Evolutionary conservation across 2,113 vertebrate genomes (phyloP).

Genomic region (Phasianus colchicus): DNA sequence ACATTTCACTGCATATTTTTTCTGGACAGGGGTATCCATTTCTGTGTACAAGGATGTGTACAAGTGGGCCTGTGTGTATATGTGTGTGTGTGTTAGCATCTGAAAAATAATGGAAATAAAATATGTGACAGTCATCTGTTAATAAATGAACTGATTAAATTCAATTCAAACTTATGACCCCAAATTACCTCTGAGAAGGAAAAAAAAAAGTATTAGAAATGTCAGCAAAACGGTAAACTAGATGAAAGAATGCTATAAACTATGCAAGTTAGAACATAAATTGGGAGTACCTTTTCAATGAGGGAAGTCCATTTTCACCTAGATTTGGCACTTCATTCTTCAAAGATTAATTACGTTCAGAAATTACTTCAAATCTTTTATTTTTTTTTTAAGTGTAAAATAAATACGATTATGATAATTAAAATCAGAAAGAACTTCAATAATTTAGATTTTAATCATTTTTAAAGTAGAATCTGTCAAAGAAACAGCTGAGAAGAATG

Average conservation of each 20-base stretch:
- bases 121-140: neutral
- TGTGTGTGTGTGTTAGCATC: no score
- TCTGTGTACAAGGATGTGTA: neutral
- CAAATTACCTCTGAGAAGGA: neutral
- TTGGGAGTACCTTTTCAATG: neutral
- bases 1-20: neutral
- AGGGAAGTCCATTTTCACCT: slow-evolving; percentile 19
- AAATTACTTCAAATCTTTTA: neutral
- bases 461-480: neutral
- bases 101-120: neutral
- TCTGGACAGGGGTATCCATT: accelerated
- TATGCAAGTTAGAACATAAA: neutral
- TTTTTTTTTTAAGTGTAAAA: neutral
- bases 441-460: neutral
- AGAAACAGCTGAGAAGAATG: neutral
- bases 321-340: neutral
- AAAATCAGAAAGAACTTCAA: neutral
- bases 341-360: neutral
- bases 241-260: neutral
- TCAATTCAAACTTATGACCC: neutral
- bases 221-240: slow-evolving; percentile 26
- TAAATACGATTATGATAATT: slow-evolving; percentile 14
- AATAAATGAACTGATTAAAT: neutral
- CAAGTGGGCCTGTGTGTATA: accelerated
- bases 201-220: neutral